Evolutionary conservation across 2,888 invertebrate species (phyloP).

Genomic region (Unio delphinus): DNA sequence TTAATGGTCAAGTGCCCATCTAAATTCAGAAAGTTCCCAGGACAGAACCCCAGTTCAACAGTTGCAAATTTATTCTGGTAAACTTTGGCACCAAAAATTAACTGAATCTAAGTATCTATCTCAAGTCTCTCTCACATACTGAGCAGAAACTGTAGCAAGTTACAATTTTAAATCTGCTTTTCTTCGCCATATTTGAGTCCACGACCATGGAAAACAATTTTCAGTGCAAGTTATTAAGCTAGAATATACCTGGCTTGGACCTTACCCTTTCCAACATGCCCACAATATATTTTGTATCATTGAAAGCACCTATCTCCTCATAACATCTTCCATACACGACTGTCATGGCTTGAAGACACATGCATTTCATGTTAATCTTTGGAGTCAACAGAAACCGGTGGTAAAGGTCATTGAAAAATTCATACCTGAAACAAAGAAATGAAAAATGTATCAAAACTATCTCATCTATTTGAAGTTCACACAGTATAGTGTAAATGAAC

Average conservation of each 20-base stretch:
- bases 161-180: neutral
- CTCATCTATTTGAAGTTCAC: too few species aligned
- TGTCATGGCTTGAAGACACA: constrained; percentile 97
- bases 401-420: constrained; percentile 98
- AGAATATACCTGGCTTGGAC: neutral
- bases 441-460: neutral
- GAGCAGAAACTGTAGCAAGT: too few species aligned
- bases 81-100: too few species aligned
- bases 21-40: too few species aligned
- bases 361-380: constrained; percentile 95
- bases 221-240: too few species aligned
- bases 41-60: too few species aligned
- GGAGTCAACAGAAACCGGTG: constrained; percentile 93
- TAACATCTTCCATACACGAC: constrained; percentile 97
- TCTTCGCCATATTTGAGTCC: neutral
- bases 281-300: constrained; percentile 95
- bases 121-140: too few species aligned
- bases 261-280: constrained; percentile 92
- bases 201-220: neutral
- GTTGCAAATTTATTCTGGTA: too few species aligned
- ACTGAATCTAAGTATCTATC: too few species aligned
- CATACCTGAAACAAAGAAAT: constrained; percentile 70
- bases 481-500: too few species aligned
- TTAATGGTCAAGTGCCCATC: too few species aligned
- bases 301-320: constrained; percentile 96